Evolutionary conservation across 1,140 invertebrate genomes (phyloP), one percentile per base, ranked within the genome.

Genomic region (Sycophaga agraensis): DNA sequence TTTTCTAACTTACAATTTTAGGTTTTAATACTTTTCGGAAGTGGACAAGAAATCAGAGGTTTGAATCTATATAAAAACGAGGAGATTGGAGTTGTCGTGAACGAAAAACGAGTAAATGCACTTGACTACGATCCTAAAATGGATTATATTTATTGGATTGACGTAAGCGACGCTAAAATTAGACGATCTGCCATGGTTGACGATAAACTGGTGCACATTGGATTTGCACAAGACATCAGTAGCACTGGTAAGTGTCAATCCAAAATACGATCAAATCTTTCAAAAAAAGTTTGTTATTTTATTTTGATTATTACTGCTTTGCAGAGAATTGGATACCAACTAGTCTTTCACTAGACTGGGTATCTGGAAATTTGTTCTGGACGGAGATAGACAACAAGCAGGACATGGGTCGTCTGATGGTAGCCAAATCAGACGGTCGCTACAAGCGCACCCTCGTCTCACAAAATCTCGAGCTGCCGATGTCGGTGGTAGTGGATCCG

Each of bases 291-390:
- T 34, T 6, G 11, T 34, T n/a, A n/a, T n/a, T n/a, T n/a, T n/a
- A n/a, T n/a, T n/a, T n/a, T n/a, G n/a, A n/a, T n/a, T n/a, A n/a
- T n/a, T n/a, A n/a, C n/a, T n/a, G 48, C 26, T 14, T 57, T 22
- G 26, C 43, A 80, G 88, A 86, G 8, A 88, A 89, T 59, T 86
- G 87, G 0, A 92, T 91, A 73, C 92, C 93, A 0, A 92, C 90
- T 0, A 89, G 89, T 8, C 75, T 98, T 0, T 90, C 94, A 1
- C 85, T 97, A 0, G 96, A 98, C 75, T 98, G 94, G 91, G 84
- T 97, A 14, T 91, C 88, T 6, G 90, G 90, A 49, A 97, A 97
- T 79, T 79, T 98, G 0, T 98, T 97, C 73, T 98, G 95, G 94
- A 92, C 92, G 0, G 95, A 98, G 75, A 85, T 89, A 0, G 92